Evolutionary conservation across 2,797 vertebrate species (phyloP), one percentile per base, ranked within the genome.

Genomic region (Coilia nasus): DNA sequence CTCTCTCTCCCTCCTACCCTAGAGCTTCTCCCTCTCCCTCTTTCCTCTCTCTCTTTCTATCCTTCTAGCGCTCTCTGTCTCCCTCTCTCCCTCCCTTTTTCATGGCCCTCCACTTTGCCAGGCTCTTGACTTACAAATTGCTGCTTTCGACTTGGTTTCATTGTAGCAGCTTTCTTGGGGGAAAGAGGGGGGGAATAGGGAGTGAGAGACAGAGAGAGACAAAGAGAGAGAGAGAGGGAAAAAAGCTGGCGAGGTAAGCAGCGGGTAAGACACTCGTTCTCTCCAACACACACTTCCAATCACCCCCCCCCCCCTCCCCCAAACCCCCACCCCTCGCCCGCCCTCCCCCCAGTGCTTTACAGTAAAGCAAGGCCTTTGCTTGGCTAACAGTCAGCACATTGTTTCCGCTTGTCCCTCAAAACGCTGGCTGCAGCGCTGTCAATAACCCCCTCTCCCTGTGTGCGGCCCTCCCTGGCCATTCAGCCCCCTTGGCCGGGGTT

Each of bases 361-460:
- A 94, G 93, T 92, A 93, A 92, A 94, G 92, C 89, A 89, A 90
- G 71, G 91, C 91, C 91, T 86, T 83, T 92, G 92, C 94, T 86
- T 83, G 92, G 92, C 94, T 93, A 96, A 98, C 95, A 97, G 96
- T 94, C 93, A 93, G 93, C 28, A 93, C 92, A 96, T 96, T 96
- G 95, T 97, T 96, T 94, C 93, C 93, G 90, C 93, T 93, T 94
- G 94, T 95, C 95, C 94, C 94, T 96, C 94, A 94, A 95, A 95
- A 90, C 91, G 92, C 89, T 88, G 85, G 93, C 85, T 57, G 91
- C 91, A 92, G 92, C 88, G 92, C 92, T 92, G 88, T 96, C 93
- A 95, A 94, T 93, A 93, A 94, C 92, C 93, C 83, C 28, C 25
- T 75, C 57, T 44, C 81, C 28, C 81, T 17, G 4, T 19, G 4